Evolutionary conservation across 2,113 vertebrate species (phyloP).

Genomic region (Sapayoa aenigma): DNA sequence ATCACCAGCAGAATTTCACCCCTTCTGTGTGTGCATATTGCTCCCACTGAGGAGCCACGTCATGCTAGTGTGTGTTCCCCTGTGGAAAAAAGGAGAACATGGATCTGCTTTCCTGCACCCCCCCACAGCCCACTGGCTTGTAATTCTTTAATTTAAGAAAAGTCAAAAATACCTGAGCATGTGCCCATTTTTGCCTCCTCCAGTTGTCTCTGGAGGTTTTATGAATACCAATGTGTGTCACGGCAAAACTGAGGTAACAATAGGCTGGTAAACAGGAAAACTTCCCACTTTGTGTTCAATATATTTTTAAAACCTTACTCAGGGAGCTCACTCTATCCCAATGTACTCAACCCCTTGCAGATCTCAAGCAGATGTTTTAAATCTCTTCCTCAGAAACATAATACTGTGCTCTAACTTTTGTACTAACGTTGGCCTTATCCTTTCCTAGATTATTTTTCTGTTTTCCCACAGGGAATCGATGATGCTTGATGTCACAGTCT

Average conservation of each 20-base stretch:
- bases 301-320: neutral
- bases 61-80: neutral
- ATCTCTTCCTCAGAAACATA: neutral
- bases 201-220: too few relatives aligned
- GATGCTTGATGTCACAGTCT: neutral
- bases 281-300: neutral
- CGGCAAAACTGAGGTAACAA: neutral
- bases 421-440: neutral
- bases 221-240: too few relatives aligned
- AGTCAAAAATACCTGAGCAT: neutral
- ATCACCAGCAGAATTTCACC: neutral
- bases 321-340: neutral
- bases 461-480: neutral
- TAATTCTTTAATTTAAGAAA: neutral
- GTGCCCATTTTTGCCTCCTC: too few relatives aligned
- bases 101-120: neutral
- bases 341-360: neutral
- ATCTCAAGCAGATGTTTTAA: neutral
- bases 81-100: neutral
- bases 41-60: neutral
- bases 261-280: neutral
- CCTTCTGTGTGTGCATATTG: neutral
- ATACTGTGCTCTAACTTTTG: neutral
- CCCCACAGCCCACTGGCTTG: neutral
- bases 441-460: neutral